These are phyloP conservation scores for Eupeodes luniger DNA, from an alignment of 2,888 invertebrate species.

Conservation along the genomic window DNA sequence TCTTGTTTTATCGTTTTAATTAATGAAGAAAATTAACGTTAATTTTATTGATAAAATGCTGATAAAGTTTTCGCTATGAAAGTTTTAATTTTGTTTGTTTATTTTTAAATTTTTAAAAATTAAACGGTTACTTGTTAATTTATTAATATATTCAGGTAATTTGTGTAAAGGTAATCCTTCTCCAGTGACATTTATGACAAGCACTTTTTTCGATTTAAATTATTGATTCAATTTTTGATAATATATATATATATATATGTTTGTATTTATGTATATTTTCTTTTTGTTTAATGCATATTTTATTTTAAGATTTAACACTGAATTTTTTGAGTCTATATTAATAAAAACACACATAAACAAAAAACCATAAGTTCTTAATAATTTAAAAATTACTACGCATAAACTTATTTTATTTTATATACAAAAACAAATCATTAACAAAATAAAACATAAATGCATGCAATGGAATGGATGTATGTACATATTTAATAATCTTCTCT, in stretches of 20 bases:
- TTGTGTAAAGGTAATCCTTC: constrained; percentile 18
- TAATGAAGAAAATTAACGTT: not conserved
- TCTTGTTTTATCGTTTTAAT: constrained; percentile 7
- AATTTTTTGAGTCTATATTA: constrained; percentile 17
- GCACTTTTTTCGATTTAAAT: constrained; percentile 59
- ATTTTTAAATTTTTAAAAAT: not conserved
- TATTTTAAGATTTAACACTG: constrained; percentile 16
- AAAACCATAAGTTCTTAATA: constrained; percentile 24
- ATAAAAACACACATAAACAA: constrained; percentile 9
- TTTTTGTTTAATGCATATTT: not conserved
- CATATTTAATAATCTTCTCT: constrained; percentile 22
- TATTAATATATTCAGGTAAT: constrained; percentile 19
- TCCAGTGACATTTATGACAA: constrained; percentile 66
- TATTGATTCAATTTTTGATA: constrained; percentile 50
- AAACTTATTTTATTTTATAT: constrained; percentile 1
- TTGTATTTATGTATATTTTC: not conserved
- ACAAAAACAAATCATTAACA: too few species aligned
- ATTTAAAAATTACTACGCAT: constrained; percentile 9
- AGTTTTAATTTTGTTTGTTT: not conserved
- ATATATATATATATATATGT: not conserved
- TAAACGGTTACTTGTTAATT: constrained; percentile 21
- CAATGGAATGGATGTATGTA: constrained; percentile 49
- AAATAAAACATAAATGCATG: constrained; percentile 21
- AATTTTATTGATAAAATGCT: not conserved
- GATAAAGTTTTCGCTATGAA: not conserved